These are phyloP conservation scores for Phengaris arion DNA, from an alignment of 2,888 invertebrate species.

Conservation along the genomic window DNA sequence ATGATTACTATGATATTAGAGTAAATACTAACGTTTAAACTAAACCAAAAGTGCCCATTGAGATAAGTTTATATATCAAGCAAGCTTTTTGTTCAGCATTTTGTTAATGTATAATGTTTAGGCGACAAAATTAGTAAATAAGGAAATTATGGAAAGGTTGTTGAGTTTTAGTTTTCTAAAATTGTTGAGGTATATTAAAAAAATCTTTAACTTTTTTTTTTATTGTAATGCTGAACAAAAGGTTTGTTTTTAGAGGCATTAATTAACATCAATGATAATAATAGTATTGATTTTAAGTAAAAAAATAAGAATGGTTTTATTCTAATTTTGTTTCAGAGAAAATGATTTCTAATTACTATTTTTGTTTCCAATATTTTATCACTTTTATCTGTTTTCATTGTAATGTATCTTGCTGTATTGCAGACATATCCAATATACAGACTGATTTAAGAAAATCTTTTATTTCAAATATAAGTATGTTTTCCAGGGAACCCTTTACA, in stretches of 20 bases:
- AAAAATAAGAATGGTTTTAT: slow-evolving; percentile 74
- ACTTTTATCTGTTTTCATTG: slow-evolving; percentile 78
- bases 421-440: slow-evolving; percentile 81
- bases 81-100: slow-evolving; percentile 74
- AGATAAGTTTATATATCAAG: slow-evolving; percentile 75
- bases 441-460: slow-evolving; percentile 72
- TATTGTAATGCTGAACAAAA: slow-evolving; percentile 64
- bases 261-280: slow-evolving; percentile 75
- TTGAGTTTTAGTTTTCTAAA: slow-evolving; percentile 77
- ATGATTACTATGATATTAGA: slow-evolving; percentile 75
- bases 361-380: slow-evolving; percentile 79
- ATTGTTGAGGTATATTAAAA: slow-evolving; percentile 74
- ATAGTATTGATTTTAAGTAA: slow-evolving; percentile 75
- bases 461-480: slow-evolving; percentile 41
- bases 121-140: slow-evolving; percentile 76
- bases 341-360: slow-evolving; percentile 78
- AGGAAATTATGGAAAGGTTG: slow-evolving; percentile 73
- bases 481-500: background rate
- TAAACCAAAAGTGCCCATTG: slow-evolving; percentile 81
- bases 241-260: slow-evolving; percentile 77
- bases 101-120: slow-evolving; percentile 74
- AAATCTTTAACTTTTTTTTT: slow-evolving; percentile 67
- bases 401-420: slow-evolving; percentile 80
- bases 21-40: slow-evolving; percentile 77
- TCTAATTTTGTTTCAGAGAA: slow-evolving; percentile 77